Evolutionary conservation across 2,888 invertebrate species (phyloP), one percentile per base, ranked within the genome.

Genomic region (Drosophila mimetica): DNA sequence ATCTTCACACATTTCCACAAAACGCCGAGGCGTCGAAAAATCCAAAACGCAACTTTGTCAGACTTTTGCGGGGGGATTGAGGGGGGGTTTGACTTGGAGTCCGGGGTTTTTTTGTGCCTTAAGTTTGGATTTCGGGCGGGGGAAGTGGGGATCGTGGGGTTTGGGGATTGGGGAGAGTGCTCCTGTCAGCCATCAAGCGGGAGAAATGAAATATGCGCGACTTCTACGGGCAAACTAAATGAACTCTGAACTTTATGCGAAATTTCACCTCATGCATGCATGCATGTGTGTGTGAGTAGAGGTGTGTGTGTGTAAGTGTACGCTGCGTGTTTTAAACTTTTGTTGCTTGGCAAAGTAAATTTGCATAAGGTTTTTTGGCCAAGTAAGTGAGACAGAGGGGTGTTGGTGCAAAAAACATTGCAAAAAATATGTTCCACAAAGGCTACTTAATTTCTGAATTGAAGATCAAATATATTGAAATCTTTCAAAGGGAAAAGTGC

Each of bases 141-240:
- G 4, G 4, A 22, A 22, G 22, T 22, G 22, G 22, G 22, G 4
- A 22, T 22, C 3, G 22, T 22, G 22, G 22, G 22, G 4, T 4
- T 22, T 22, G 4, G 22, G 22, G 6, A 6, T 30, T 18, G 42
- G 47, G 53, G 14, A 30, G 25, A 57, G 22, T 47, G 30, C 25
- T 37, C 18, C 59, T 74, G 74, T 52, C 72, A 73, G 72, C 39
- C 60, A 55, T 73, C 75, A 59, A 39, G 42, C 72, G 18, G 47
- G 30, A 57, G 44, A 74, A 71, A 73, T 73, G 58, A 73, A 71
- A 65, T 73, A 58, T 71, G 51, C 74, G 63, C 64, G 66, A 64
- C 61, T 63, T 46, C 65, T 42, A 30, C 34, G 41, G 39, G 41
- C 32, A 32, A 64, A 47, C 61, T 28, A 61, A 58, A 58, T 73